Evolutionary conservation across 1,140 invertebrate species (phyloP).

Genomic region (Sycophila sp.): DNA sequence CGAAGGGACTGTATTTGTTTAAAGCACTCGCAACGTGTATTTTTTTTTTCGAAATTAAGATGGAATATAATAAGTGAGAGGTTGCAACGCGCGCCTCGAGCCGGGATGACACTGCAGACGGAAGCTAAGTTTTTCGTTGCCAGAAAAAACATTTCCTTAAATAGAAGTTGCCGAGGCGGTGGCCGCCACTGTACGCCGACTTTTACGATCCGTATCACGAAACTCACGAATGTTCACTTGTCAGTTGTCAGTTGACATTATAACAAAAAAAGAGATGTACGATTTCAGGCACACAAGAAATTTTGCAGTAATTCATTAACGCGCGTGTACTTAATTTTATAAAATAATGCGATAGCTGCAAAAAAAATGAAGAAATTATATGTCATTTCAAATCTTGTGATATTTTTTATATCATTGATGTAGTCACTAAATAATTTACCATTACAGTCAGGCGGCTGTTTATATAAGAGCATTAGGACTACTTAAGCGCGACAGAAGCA

Average conservation of each 20-base stretch:
- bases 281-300: too few relatives aligned
- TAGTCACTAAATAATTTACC: background rate
- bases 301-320: too few relatives aligned
- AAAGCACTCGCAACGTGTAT: background rate
- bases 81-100: background rate
- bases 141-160: conserved; percentile 18
- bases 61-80: too few relatives aligned
- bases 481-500: background rate
- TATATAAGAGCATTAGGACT: background rate
- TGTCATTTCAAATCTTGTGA: too few relatives aligned
- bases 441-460: background rate
- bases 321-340: too few relatives aligned
- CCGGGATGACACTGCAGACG: background rate
- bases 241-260: background rate
- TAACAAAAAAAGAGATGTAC: too few relatives aligned
- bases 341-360: too few relatives aligned
- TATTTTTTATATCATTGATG: too few relatives aligned
- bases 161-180: conserved; percentile 6
- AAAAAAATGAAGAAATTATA: too few relatives aligned
- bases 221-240: background rate
- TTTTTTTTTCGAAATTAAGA: conserved; percentile 1
- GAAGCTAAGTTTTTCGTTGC: conserved; percentile 18
- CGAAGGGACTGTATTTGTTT: background rate
- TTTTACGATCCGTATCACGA: background rate
- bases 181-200: background rate